Evolutionary conservation across 1,140 invertebrate species (phyloP), one percentile per base, ranked within the genome.

Genomic region (Drosophila santomea): DNA sequence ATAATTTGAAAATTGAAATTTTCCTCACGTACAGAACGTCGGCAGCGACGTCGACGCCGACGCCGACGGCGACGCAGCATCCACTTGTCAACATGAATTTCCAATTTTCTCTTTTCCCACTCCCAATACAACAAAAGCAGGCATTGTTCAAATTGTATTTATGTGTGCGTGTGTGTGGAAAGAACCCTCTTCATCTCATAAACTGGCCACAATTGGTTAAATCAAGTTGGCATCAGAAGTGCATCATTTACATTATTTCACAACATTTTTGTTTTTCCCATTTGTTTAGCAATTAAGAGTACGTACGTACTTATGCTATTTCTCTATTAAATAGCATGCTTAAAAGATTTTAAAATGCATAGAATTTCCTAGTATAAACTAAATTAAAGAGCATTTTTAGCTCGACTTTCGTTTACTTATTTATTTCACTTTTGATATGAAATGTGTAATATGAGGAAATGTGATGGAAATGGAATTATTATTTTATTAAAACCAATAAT

Each of bases 51-150:
- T 23, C 67, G 47, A 23, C 61, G 47, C 68, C 66, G 47, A 17
- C 17, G 17, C 62, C 66, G 47, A 23, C 61, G 47, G 43, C 64
- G 69, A 12, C 36, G 36, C 69, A 74, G 38, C 64, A 78, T 58
- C 74, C 82, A 85, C 78, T 85, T 85, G 82, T 85, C 82, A 88
- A 88, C 82, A 85, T 82, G 82, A 85, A 85, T 88, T 82, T 85
- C 83, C 78, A 85, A 85, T 85, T 86, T 85, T 85, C 67, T 62
- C 67, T 54, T 35, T 32, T 20, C 14, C 38, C 17, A 20, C 47
- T 38, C 17, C 28, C 39, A 41, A 11, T n/a, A 39, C 32, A n/a
- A 41, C 43, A 54, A 51, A 66, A 66, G 47, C 35, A 64, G 44
- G 60, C 61, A 68, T 68, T 68, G 64, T 68, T 68, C 36, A 36